Base-by-base conservation (phyloP, 2,113 vertebrate genomes). In the Actenoides hombroni region DNA sequence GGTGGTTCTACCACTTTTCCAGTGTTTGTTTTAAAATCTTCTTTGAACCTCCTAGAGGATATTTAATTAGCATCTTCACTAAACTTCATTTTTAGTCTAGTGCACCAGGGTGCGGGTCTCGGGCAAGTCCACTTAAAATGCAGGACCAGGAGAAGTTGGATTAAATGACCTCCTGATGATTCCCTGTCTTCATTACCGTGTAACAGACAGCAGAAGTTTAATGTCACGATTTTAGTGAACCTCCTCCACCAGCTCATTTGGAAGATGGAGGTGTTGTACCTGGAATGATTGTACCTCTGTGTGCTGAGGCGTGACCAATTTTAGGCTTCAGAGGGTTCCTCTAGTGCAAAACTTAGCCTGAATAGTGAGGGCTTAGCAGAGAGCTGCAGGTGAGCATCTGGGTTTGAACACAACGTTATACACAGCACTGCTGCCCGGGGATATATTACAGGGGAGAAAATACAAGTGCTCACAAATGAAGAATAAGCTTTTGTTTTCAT, bases 401-500 rank as follows among this genome's bases (percentile, higher is more conserved):
- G 26, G 3, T 81, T 88, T 76, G 59, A 76, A 73, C 6, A 42
- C n/a, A 60, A 1, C 31, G 23, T 39, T 73, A 48, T 6, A 35
- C 23, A 35, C 14, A 79, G 25, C 60, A 28, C 57, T 88, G 29
- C 63, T 88, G 33, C 42, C 14, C 31, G 87, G 84, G 61, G 56
- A 57, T 82, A 6, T 68, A 56, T 83, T 95, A 44, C 5, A 29
- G 48, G 11, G 8, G 53, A 53, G 46, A 46, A 71, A 96, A 86
- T 29, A 69, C 11, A 71, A 90, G 53, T 49, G 42, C 31, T 77
- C 14, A 70, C 37, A 96, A 81, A 79, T 49, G 61, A 93, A 88
- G 80, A 93, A 89, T 88, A 93, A 15, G 49, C 42, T 94, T 97
- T 96, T 96, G 59, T 94, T 97, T 97, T 86, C 57, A 75, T 46